phyloP scores from a whole-genome alignment of 2,113 vertebrate genomes.

The Myiagra hebetior region DNA sequence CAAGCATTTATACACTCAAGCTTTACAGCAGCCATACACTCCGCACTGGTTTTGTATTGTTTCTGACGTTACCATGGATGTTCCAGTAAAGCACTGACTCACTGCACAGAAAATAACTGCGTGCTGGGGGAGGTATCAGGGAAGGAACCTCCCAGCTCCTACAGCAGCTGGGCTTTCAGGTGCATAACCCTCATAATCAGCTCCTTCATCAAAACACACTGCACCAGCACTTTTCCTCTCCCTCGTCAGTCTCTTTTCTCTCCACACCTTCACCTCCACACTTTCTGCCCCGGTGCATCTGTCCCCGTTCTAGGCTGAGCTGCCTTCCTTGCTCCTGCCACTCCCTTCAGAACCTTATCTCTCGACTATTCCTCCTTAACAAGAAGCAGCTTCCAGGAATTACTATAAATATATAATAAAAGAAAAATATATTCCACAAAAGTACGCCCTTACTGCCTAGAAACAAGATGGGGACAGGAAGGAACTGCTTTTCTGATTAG shows the following conservation, averaged over 20 bases:
- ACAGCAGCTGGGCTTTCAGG: background rate
- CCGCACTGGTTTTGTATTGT: too few species aligned
- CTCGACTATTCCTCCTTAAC: background rate
- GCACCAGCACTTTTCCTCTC: too few species aligned
- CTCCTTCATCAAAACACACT: background rate
- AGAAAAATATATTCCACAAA: background rate
- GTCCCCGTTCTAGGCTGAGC: background rate
- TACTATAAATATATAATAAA: background rate
- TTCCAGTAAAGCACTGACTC: background rate
- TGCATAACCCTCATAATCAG: background rate
- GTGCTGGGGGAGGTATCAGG: background rate
- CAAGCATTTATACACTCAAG: rapidly evolving
- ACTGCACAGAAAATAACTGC: background rate
- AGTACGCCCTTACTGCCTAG: background rate
- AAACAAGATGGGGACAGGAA: background rate
- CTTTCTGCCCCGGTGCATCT: background rate
- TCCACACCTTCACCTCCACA: background rate
- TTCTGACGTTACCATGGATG: rapidly evolving
- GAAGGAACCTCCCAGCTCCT: background rate
- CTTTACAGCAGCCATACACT: background rate
- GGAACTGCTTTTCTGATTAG: background rate
- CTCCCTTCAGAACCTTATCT: background rate
- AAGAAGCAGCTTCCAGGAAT: background rate
- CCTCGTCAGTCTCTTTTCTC: background rate
- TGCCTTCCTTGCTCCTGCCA: rapidly evolving